Percentiles rank a stretch among this genome's conserved stretches.
These are phyloP conservation scores for Myrmecobius fasciatus DNA, from an alignment of 2,113 vertebrate genomes.

Conservation along the genomic window DNA sequence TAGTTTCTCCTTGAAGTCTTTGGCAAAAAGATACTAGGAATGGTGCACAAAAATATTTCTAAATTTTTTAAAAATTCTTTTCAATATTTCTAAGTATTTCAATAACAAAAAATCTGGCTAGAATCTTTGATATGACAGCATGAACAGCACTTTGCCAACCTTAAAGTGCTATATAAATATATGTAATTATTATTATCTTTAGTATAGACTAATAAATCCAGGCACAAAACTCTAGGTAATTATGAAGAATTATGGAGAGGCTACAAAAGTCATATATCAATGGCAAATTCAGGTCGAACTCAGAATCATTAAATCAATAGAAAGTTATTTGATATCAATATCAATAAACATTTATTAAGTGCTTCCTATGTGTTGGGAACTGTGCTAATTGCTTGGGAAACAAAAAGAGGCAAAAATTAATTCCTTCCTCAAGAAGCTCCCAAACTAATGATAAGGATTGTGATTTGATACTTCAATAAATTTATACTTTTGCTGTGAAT, in stretches of 20 bases:
- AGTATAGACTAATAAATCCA: not conserved
- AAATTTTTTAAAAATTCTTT: too few species aligned
- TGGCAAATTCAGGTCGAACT: not conserved
- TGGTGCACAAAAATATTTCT: too few species aligned
- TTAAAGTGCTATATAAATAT: too few species aligned
- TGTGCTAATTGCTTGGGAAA: not conserved
- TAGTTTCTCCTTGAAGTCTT: too few species aligned
- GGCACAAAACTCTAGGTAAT: not conserved
- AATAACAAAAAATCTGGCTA: too few species aligned
- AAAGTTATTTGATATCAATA: not conserved
- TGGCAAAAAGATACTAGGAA: too few species aligned
- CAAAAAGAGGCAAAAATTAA: not conserved
- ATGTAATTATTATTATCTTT: too few species aligned
- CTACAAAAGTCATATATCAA: not conserved
- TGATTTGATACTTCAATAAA: not conserved
- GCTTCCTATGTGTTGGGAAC: not conserved
- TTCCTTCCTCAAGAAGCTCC: not conserved
- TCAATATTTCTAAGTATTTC: too few species aligned
- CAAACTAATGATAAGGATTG: not conserved
- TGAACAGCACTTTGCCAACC: too few species aligned
- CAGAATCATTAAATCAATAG: not conserved
- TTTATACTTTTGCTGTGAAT: not conserved
- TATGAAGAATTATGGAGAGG: not conserved
- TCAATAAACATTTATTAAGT: not conserved
- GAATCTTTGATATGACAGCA: too few species aligned